Base-by-base conservation (phyloP, 2,113 vertebrate genomes). In the Cercopithecus mona region DNA sequence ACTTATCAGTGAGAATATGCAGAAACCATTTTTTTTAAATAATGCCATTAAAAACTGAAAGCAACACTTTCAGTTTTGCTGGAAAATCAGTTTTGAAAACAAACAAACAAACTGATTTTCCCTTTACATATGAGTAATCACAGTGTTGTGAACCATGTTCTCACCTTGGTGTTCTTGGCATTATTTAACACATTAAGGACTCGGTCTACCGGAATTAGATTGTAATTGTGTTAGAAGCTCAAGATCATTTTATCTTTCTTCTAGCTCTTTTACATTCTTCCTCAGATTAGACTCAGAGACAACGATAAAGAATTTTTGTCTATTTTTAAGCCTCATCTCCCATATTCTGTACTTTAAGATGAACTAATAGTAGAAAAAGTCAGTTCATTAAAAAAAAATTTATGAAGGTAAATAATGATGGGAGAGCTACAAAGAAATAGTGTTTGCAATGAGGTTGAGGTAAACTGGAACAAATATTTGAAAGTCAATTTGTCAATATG, bases 71-170 rank as follows among this genome's bases (percentile, higher is more conserved):
- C 48, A 14, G 48, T 50, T 50, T 50, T 50, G 48, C 48, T 50
- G 48, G 48, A 50, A 50, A 50, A 50, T 50, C 48, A 50, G 48
- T 50, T 50, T 50, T 50, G 48, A 14, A 50, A 50, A 50, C 2
- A 48, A 48, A 50, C 3, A 50, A 50, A 50, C 48, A 14, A 14
- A 50, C 48, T 17, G 7, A 61, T 75, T 45, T 80, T 61, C 8
- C 40, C 61, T n/a, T 55, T 5, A 59, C 12, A 12, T 2, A 6
- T 30, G 7, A 85, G 2, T 45, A 75, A 32, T 30, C 66, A 20
- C 12, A 2, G 6, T 6, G 5, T 64, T 32, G 40, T 6, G 32
- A 64, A 35, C 6, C 32, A 72, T 0, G 0, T 11, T 50, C 11
- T 59, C 20, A 30, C 8, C 10, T 59, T 43, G n/a, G 14, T n/a